Evolutionary conservation across 2,113 vertebrate genomes (phyloP).

Genomic region (Ariopsis seemanni): DNA sequence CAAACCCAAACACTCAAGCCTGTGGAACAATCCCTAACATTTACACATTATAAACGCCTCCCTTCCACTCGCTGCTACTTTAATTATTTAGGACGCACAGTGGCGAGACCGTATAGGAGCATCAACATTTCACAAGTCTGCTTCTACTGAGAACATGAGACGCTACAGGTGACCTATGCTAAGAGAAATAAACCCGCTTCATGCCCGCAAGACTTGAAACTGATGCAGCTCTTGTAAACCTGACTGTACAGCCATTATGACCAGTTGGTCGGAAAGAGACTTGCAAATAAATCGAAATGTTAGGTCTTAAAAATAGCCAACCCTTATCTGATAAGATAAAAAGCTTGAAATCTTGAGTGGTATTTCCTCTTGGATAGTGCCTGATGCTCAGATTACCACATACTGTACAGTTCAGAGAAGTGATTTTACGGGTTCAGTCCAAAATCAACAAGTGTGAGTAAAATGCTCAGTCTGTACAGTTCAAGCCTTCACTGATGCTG

Average conservation of each 20-base stretch:
- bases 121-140: conserved; percentile 64
- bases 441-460: not conserved
- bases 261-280: not conserved
- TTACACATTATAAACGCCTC: not conserved
- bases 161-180: conserved; percentile 35
- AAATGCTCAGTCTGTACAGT: not conserved
- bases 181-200: not conserved
- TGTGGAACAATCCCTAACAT: not conserved
- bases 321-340: not conserved
- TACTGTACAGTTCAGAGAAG: not conserved
- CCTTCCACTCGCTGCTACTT: not conserved
- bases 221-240: not conserved
- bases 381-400: not conserved
- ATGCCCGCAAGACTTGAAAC: not conserved
- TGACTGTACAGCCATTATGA: not conserved
- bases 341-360: not conserved
- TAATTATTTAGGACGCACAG: conserved; percentile 40
- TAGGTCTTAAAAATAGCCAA: not conserved
- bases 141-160: conserved; percentile 49
- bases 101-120: conserved; percentile 28
- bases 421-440: too few species aligned
- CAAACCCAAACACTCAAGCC: not conserved
- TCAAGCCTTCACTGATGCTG: not conserved
- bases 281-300: not conserved
- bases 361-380: not conserved